A percentile compares a stretch with the other conserved stretches of the same genome.
Conservation (phyloP, 2,797 vertebrate genomes). For the Galago senegalensis region DNA sequence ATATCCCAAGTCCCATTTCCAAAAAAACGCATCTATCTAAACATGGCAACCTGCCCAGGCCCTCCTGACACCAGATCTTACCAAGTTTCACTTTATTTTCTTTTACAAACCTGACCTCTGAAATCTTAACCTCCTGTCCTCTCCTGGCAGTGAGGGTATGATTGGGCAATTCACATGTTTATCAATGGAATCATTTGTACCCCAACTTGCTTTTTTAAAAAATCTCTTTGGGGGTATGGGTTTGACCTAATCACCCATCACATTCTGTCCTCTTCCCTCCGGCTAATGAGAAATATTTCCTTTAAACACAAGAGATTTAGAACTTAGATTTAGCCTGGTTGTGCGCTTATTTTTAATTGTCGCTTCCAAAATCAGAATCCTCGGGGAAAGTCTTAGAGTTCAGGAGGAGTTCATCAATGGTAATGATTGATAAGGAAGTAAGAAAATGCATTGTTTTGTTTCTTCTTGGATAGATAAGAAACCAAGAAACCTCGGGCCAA, state of each 20-base stretch:
- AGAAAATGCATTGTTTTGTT: not conserved
- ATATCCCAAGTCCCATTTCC: not conserved
- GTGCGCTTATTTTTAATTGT: not conserved
- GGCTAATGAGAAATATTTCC: not conserved
- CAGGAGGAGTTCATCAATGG: not conserved
- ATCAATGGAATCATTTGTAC: not conserved
- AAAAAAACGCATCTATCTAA: not conserved
- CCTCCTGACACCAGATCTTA: not conserved
- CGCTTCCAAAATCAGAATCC: not conserved
- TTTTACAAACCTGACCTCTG: not conserved
- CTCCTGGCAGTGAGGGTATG: not conserved
- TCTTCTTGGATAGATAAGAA: not conserved
- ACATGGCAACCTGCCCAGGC: too few relatives aligned
- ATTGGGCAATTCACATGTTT: not conserved
- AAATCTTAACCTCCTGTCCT: not conserved
- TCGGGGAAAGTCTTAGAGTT: not conserved
- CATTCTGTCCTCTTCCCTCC: not conserved
- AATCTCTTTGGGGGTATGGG: too few relatives aligned
- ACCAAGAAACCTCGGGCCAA: not conserved
- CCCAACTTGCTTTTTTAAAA: not conserved
- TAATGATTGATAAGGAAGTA: not conserved
- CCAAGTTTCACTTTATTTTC: not conserved
- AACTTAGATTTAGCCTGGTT: not conserved
- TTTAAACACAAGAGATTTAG: not conserved
- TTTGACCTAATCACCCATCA: too few relatives aligned